These are phyloP conservation scores for Pygocentrus nattereri DNA, from an alignment of 2,797 vertebrate genomes.

Conservation along the genomic window DNA sequence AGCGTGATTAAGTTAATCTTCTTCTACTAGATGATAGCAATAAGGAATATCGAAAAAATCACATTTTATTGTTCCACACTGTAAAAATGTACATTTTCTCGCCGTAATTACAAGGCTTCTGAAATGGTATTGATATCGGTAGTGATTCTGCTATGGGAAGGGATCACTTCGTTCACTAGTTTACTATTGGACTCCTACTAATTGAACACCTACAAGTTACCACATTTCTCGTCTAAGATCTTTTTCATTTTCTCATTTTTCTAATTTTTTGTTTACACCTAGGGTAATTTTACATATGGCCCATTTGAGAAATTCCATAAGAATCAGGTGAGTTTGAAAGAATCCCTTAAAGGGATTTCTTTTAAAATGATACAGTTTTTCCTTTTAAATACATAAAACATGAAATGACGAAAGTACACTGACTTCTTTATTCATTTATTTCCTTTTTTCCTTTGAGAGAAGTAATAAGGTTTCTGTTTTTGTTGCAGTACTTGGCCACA, in stretches of 20 bases:
- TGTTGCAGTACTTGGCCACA: slow-evolving; percentile 61
- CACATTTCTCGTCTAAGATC: too few species aligned
- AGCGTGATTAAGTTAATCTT: neutral
- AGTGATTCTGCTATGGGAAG: too few species aligned
- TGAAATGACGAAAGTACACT: neutral
- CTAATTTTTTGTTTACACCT: slow-evolving; percentile 15
- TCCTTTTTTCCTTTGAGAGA: neutral
- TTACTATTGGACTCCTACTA: too few species aligned
- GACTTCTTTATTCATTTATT: neutral
- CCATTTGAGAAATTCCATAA: slow-evolving; percentile 70
- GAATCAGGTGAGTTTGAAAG: slow-evolving; percentile 60
- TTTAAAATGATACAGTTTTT: neutral
- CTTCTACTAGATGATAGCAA: too few species aligned
- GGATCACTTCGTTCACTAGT: too few species aligned
- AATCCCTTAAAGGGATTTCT: neutral
- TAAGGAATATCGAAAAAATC: too few species aligned
- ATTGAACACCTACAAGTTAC: too few species aligned
- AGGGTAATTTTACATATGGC: slow-evolving; percentile 46
- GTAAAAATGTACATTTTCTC: too few species aligned
- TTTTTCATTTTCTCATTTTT: neutral
- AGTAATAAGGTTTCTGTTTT: neutral
- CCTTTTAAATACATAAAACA: too few species aligned
- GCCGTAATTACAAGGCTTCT: neutral
- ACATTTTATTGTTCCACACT: too few species aligned
- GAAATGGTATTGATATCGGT: too few species aligned